Evolutionary conservation across 2,888 invertebrate genomes (phyloP).

Genomic region (Lepeophtheirus nordmannii): DNA sequence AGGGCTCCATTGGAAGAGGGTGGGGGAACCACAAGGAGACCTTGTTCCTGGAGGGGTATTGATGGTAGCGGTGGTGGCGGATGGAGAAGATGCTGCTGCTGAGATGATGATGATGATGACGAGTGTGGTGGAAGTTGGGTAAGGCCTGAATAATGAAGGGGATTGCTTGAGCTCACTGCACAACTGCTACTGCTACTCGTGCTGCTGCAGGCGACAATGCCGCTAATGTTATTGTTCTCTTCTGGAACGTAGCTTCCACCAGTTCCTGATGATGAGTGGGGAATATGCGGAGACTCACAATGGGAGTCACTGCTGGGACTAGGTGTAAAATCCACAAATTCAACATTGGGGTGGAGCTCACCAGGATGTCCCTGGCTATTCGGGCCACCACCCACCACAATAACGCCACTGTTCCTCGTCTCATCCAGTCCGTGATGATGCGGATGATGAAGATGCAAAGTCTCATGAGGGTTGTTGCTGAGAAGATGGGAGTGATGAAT

Average conservation of each 20-base stretch:
- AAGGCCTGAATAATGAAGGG: too few relatives aligned
- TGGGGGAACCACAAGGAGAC: too few relatives aligned
- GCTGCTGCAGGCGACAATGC: neutral
- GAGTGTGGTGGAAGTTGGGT: neutral
- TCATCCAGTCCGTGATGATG: too few relatives aligned
- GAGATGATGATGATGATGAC: constrained; percentile 15
- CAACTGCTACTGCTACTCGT: neutral
- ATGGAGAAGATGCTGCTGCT: too few relatives aligned
- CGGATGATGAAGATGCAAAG: too few relatives aligned
- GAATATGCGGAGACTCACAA: neutral
- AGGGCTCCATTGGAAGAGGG: too few relatives aligned
- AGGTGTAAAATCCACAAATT: constrained; percentile 3
- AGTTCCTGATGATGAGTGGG: neutral
- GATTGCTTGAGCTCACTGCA: too few relatives aligned
- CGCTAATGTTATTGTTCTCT: constrained; percentile 2
- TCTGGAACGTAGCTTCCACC: neutral
- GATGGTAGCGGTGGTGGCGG: too few relatives aligned
- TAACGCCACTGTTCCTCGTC: too few relatives aligned
- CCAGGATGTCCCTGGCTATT: neutral
- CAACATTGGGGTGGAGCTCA: neutral
- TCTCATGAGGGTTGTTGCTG: neutral
- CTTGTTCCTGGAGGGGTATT: too few relatives aligned
- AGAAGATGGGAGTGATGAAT: too few relatives aligned
- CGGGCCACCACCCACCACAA: neutral
- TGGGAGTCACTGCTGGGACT: neutral